Evolutionary conservation across 2,113 vertebrate species (phyloP), one percentile per base, ranked within the genome.

Genomic region (Perognathus longimembris): DNA sequence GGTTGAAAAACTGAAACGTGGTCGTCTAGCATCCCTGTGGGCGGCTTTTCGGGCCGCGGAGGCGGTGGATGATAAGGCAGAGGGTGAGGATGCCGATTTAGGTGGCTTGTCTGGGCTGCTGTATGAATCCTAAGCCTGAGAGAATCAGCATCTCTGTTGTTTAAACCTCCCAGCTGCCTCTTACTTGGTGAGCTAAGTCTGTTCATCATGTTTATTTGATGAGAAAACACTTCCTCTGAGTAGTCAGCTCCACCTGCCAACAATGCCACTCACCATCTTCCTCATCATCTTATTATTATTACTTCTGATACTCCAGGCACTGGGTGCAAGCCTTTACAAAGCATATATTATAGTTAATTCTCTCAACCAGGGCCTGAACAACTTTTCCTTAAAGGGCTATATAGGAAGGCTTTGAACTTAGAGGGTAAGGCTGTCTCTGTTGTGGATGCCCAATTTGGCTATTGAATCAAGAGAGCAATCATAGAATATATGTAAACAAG

Each of bases 1-100:
- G 93, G 90, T 94, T 97, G 97, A 96, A 95, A 96, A 91, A 96
- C 95, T 98, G 97, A 95, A 97, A 79, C 1, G 89, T 85, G 93
- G 90, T 59, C 90, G 90, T 59, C 90, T 86, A 83, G 91, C 91
- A 81, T 88, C 89, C 85, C 54, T 71, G 84, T 94, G 76, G 64
- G 0, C 0, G 54, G 86, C 87, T 57, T 94, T 85, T 73, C 84
- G 93, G 85, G 71, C 93, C 91, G 86, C n/a, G 83, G 79, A 79
- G 22, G 50, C 12, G 50, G 50, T 54, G 14, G 50, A 54, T 54
- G 11, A 54, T 54, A 54, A 54, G 50, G 50, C 50, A 12, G 14
- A 54, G 14, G 50, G 50, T 54, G 50, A 54, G 12, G 50, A 17
- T 45, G 83, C 92, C 90, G 32, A 79, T 88, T 1, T 0, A 42